Percentiles rank a stretch among this genome's conserved stretches.
Evolutionary conservation across 2,888 invertebrate genomes (phyloP).

Genomic region (Thumatha senex): DNA sequence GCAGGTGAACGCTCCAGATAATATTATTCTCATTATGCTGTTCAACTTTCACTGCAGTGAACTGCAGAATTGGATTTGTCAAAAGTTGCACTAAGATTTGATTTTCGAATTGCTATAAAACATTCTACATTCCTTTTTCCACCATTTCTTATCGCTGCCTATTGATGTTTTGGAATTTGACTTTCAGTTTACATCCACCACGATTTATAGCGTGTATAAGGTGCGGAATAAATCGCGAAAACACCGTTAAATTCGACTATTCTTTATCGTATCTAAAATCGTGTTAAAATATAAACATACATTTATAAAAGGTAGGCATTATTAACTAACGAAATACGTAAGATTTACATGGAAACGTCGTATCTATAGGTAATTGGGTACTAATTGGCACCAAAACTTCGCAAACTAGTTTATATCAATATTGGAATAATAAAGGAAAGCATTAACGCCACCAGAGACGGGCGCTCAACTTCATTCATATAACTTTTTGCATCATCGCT

Average conservation of each 20-base stretch:
- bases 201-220: too few relatives aligned
- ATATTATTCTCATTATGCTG: conserved; percentile 40
- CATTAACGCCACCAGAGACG: conserved; percentile 13
- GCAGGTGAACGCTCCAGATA: conserved; percentile 40
- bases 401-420: conserved; percentile 6
- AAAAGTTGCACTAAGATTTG: conserved; percentile 9
- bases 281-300: too few relatives aligned
- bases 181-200: too few relatives aligned
- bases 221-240: too few relatives aligned
- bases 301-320: too few relatives aligned
- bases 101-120: background rate
- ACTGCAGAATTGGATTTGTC: conserved; percentile 5
- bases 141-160: background rate
- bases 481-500: conserved; percentile 32
- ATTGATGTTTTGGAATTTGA: background rate
- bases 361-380: too few relatives aligned
- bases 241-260: too few relatives aligned
- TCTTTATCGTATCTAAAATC: too few relatives aligned
- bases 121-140: background rate
- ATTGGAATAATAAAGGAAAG: conserved; percentile 10
- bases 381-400: background rate
- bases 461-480: conserved; percentile 32
- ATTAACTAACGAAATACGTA: too few relatives aligned
- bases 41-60: conserved; percentile 31
- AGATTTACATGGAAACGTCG: too few relatives aligned